Conservation (phyloP, 2,113 vertebrate genomes). For the Phrynocephalus versicolor region DNA sequence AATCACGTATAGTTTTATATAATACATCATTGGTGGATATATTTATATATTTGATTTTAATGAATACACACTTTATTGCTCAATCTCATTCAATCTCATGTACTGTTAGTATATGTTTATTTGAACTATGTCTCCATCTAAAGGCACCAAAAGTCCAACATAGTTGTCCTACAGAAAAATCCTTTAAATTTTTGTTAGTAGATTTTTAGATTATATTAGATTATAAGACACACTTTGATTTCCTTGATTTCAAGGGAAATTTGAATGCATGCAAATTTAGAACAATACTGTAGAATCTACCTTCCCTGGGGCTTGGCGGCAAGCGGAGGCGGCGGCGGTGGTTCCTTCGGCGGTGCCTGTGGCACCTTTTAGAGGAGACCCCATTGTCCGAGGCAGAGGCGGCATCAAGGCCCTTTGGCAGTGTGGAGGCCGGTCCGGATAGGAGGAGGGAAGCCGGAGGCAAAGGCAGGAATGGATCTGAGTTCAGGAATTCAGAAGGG, state of each 20-base stretch:
- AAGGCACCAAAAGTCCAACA: conserved; percentile 70
- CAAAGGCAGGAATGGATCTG: conserved; percentile 61
- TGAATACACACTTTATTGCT: conserved; percentile 44
- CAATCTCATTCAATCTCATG: conserved; percentile 56
- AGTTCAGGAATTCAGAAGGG: conserved; percentile 69
- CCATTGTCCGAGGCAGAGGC: neutral
- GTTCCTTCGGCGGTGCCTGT: no score
- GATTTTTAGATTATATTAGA: neutral
- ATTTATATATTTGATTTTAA: conserved; percentile 4
- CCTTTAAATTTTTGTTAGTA: no score
- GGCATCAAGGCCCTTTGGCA: neutral
- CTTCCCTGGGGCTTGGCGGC: no score
- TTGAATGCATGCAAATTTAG: no score
- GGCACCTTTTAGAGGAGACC: neutral
- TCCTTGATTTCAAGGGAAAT: no score
- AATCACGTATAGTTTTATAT: no score
- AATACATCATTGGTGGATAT: no score
- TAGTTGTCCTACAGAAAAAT: no score
- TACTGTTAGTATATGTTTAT: conserved; percentile 65
- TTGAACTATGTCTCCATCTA: conserved; percentile 95
- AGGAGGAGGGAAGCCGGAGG: conserved; percentile 21
- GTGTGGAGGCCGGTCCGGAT: neutral
- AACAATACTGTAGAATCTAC: no score
- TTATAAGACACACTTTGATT: no score
- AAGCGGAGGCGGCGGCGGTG: neutral